A percentile compares a stretch with the other conserved stretches of the same genome.
phyloP scores from a whole-genome alignment of 2,113 vertebrate species.

The Eonycteris spelaea region DNA sequence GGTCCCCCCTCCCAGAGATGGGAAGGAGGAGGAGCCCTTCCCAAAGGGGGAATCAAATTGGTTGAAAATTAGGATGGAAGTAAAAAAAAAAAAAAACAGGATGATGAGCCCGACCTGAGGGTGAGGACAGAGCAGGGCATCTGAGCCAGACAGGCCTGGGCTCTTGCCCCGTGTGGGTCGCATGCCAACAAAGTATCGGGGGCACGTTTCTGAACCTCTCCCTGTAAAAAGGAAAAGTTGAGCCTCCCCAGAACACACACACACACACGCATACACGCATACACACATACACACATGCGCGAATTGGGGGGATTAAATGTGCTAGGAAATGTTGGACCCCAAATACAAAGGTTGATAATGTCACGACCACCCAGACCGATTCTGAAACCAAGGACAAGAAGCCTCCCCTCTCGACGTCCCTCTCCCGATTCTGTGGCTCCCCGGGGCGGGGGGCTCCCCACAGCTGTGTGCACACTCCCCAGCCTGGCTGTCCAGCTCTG shows the following conservation, averaged over 20 bases:
- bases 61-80: neutral
- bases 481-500: neutral
- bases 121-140: neutral
- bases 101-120: neutral
- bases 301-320: neutral
- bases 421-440: neutral
- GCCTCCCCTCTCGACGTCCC: fast-evolving
- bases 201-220: fast-evolving
- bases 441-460: neutral
- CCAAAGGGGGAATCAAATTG: neutral
- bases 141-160: neutral
- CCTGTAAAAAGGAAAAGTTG: neutral
- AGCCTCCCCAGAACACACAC: no score
- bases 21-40: conserved; percentile 45
- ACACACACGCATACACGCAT: neutral
- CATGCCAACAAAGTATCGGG: fast-evolving
- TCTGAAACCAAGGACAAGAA: neutral
- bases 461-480: neutral
- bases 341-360: neutral
- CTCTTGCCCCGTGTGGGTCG: fast-evolving
- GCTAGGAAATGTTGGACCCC: neutral
- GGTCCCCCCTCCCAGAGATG: conserved; percentile 9
- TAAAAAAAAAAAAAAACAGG: neutral
- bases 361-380: no score
- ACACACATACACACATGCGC: no score